These are phyloP conservation scores for Lapara coniferarum DNA, from an alignment of 2,888 invertebrate species.

Conservation along the genomic window DNA sequence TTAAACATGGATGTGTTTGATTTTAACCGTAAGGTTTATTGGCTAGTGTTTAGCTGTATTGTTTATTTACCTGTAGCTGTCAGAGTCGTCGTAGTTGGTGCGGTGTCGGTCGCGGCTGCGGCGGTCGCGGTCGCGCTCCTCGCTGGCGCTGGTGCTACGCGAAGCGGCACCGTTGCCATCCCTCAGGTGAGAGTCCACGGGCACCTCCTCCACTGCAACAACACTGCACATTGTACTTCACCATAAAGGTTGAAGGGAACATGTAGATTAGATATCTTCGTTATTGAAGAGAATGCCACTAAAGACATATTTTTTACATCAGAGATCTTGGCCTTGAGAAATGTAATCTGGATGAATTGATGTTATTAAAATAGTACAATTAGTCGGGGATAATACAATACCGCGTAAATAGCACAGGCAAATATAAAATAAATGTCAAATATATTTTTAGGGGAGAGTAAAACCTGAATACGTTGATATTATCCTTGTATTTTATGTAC, in stretches of 20 bases:
- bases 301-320: too few species aligned
- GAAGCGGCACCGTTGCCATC: conserved; percentile 38
- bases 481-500: too few species aligned
- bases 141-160: conserved; percentile 58
- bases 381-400: too few species aligned
- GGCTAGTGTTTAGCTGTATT: background rate
- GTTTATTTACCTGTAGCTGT: conserved; percentile 46
- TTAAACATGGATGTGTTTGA: too few species aligned
- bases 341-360: too few species aligned
- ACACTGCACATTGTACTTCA: conserved; percentile 34
- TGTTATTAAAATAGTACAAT: too few species aligned
- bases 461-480: too few species aligned
- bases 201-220: conserved; percentile 81
- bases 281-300: too few species aligned
- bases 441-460: too few species aligned
- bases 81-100: conserved; percentile 37
- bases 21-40: background rate
- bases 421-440: too few species aligned
- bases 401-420: too few species aligned
- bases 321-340: too few species aligned
- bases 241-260: background rate
- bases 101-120: conserved; percentile 47
- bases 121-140: conserved; percentile 51
- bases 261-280: background rate
- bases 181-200: conserved; percentile 72